A percentile compares a stretch with the other conserved stretches of the same genome.
Conservation (phyloP, 2,888 invertebrate species). For the Cantharis nigra region DNA sequence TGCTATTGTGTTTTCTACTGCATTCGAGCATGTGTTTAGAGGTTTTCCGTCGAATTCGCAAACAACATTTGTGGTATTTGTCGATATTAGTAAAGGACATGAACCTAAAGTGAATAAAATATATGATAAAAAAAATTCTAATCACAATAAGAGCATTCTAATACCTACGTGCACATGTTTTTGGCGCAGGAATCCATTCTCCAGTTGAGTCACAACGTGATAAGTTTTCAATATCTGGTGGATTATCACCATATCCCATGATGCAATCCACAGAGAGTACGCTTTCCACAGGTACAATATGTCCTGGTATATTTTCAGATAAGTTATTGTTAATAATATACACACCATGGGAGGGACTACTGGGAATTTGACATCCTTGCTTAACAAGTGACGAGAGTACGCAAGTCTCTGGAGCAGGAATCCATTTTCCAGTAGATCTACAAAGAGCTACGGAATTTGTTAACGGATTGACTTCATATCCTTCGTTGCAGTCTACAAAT, state of each 20-base stretch:
- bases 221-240: background rate
- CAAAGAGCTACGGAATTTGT: too few species aligned
- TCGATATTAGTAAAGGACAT: background rate
- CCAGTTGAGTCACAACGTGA: background rate
- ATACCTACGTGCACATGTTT: background rate
- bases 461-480: too few species aligned
- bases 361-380: background rate
- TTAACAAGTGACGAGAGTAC: background rate
- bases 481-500: too few species aligned
- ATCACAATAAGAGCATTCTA: too few species aligned
- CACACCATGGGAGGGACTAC: background rate
- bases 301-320: background rate
- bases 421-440: background rate
- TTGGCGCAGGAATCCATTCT: background rate
- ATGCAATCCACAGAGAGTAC: background rate
- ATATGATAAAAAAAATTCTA: too few species aligned
- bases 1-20: constrained; percentile 38
- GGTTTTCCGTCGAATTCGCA: constrained; percentile 1
- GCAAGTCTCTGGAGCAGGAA: background rate
- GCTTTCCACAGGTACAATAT: background rate
- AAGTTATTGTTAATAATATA: background rate
- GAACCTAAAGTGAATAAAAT: background rate
- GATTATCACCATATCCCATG: background rate
- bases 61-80: constrained; percentile 3
- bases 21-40: constrained; percentile 3